Evolutionary conservation across 2,113 vertebrate genomes (phyloP).

Genomic region (Nibea albiflora): DNA sequence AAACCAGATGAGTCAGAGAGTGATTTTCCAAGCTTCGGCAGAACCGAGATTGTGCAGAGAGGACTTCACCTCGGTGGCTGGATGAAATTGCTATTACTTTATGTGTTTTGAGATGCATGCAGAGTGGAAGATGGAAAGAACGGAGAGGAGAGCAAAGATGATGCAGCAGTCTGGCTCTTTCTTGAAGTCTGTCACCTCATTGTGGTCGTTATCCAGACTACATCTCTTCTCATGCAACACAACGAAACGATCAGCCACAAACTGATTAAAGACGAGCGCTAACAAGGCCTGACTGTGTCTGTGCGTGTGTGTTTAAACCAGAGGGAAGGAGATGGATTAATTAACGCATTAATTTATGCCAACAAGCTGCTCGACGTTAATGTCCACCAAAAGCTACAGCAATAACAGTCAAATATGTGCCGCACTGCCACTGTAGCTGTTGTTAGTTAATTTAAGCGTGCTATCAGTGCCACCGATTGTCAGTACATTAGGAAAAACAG

Average conservation of each 20-base stretch:
- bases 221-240: not conserved
- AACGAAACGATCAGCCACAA: not conserved
- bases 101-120: not conserved
- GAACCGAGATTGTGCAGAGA: not conserved
- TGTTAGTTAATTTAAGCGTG: not conserved
- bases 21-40: not conserved
- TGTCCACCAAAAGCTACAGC: slow-evolving; percentile 46
- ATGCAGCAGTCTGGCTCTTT: slow-evolving; percentile 1
- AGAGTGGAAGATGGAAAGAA: not conserved
- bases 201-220: not conserved
- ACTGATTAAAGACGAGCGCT: not conserved
- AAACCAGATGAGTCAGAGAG: not conserved
- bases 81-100: slow-evolving; percentile 21
- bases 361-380: slow-evolving; percentile 41
- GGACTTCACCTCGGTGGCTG: not conserved
- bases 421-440: not conserved
- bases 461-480: not conserved
- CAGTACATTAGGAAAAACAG: not conserved
- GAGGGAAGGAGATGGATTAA: slow-evolving; percentile 10
- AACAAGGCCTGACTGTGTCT: not conserved
- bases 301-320: slow-evolving; percentile 18
- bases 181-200: slow-evolving; percentile 8
- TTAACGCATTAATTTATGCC: slow-evolving; percentile 14
- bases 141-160: not conserved
- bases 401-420: slow-evolving; percentile 40